A percentile compares a stretch with the other conserved stretches of the same genome.
These are phyloP conservation scores for Philopotamus ludificatus DNA, from an alignment of 1,140 invertebrate species.

Conservation along the genomic window DNA sequence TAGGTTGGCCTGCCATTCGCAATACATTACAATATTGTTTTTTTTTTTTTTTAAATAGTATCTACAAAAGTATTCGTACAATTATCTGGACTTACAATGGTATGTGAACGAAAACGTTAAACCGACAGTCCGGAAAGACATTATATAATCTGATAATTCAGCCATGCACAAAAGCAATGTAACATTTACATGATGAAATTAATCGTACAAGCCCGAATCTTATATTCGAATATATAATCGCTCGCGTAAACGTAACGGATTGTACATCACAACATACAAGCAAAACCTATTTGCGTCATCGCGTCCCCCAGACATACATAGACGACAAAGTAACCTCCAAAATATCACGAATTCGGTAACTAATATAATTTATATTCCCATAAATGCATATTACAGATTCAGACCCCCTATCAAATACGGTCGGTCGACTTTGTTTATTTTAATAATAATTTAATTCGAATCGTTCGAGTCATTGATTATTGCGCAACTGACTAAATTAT, in stretches of 20 bases:
- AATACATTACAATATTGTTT: slow-evolving; percentile 26
- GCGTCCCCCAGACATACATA: no score
- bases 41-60: slow-evolving; percentile 13
- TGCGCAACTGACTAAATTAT: no score
- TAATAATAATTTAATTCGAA: no score
- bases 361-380: no score
- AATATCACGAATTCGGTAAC: no score
- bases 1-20: slow-evolving; percentile 23
- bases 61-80: slow-evolving; percentile 18
- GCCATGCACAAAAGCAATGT: slow-evolving; percentile 5
- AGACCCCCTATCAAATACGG: no score
- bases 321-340: no score
- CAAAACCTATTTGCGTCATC: not conserved
- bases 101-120: not conserved
- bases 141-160: slow-evolving; percentile 3
- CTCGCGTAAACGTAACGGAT: no score
- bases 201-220: not conserved
- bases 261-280: not conserved
- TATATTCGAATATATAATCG: not conserved
- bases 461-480: no score
- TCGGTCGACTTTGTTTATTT: no score
- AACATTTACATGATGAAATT: not conserved
- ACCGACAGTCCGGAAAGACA: not conserved
- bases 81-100: slow-evolving; percentile 5
- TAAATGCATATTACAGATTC: not conserved